These are phyloP conservation scores for Mus pahari DNA, from an alignment of 2,113 vertebrate genomes.

Conservation along the genomic window DNA sequence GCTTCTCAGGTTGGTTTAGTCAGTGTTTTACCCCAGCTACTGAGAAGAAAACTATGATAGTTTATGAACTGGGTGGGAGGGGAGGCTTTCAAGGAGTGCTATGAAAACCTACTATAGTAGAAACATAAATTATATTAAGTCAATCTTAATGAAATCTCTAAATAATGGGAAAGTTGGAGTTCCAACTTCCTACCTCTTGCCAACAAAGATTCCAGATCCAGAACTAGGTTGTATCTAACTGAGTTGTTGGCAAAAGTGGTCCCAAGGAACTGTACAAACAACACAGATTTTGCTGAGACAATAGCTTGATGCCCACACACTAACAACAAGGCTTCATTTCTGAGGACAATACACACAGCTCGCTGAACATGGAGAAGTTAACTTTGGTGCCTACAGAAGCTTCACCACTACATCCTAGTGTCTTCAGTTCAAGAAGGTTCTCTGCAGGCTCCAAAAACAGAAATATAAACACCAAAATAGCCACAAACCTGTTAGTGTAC, in stretches of 20 bases:
- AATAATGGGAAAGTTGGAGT: not conserved
- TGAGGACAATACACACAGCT: not conserved
- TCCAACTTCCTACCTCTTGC: fast-evolving
- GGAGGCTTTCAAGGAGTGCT: no score
- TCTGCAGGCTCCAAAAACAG: not conserved
- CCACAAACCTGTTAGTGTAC: not conserved
- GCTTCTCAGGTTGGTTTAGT: not conserved
- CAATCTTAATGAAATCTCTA: not conserved
- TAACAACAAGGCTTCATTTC: not conserved
- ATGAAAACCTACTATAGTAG: not conserved
- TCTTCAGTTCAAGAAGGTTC: not conserved
- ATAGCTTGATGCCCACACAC: not conserved
- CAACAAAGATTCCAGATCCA: not conserved
- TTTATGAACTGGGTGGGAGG: not conserved
- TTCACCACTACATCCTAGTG: not conserved
- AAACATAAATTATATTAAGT: not conserved
- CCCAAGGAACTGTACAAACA: not conserved
- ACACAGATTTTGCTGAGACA: not conserved
- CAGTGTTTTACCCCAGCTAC: not conserved
- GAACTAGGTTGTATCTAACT: no score
- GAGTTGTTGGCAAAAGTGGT: not conserved
- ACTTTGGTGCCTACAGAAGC: not conserved
- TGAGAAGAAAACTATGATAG: not conserved
- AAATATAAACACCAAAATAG: not conserved
- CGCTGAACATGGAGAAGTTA: not conserved